phyloP scores from a whole-genome alignment of 2,113 vertebrate species.

The Oophaga pumilio region DNA sequence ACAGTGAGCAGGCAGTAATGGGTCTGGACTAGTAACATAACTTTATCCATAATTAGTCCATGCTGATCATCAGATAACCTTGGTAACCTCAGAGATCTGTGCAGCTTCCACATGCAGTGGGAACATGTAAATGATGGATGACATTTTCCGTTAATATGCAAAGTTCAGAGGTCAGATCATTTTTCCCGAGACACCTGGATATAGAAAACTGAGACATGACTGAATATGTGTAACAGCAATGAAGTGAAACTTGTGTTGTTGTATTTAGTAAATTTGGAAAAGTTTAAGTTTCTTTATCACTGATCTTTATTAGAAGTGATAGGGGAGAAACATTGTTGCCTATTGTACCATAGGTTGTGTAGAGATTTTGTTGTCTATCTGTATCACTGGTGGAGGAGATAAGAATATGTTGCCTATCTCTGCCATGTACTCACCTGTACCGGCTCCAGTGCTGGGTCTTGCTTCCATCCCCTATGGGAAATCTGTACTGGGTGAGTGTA shows the following conservation, averaged over 20 bases:
- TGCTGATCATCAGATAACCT: neutral
- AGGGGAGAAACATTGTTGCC: neutral
- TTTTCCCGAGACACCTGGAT: neutral
- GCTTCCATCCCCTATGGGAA: too few species aligned
- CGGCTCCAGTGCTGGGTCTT: too few species aligned
- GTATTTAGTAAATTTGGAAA: neutral
- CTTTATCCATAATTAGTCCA: neutral
- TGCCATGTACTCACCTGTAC: neutral
- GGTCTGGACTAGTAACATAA: neutral
- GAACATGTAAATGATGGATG: neutral
- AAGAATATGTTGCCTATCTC: neutral
- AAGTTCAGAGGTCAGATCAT: neutral
- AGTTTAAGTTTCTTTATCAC: neutral
- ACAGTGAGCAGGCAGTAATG: neutral
- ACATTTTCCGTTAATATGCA: neutral
- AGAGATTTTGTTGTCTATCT: neutral
- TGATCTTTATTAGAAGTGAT: neutral
- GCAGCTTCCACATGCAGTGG: neutral
- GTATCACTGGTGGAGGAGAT: neutral
- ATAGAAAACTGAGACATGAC: neutral
- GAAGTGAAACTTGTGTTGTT: neutral
- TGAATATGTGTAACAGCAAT: neutral
- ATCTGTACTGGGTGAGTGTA: too few species aligned
- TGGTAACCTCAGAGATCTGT: neutral
- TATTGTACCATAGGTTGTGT: neutral